Conservation (phyloP, 2,888 invertebrate species). For the Lacanobia wlatinum region DNA sequence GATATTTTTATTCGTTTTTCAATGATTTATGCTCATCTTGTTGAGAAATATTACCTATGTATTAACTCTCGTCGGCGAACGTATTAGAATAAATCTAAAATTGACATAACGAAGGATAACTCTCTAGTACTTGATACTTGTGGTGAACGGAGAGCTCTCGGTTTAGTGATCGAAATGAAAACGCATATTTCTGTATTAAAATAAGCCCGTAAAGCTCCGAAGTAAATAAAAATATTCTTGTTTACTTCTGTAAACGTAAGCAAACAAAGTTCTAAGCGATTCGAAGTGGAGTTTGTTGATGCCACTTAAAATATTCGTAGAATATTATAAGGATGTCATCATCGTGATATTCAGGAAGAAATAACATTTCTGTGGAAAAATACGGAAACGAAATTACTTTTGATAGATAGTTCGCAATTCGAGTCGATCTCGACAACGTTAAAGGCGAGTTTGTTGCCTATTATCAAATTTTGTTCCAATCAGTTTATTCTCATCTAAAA, state of each 20-base stretch:
- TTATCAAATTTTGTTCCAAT: neutral
- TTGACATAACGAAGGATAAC: conserved; percentile 23
- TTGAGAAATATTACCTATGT: conserved; percentile 42
- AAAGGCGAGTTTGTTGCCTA: too few relatives aligned
- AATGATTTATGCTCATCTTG: conserved; percentile 62
- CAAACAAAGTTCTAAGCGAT: conserved; percentile 43
- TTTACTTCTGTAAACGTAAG: conserved; percentile 41
- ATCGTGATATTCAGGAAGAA: conserved; percentile 35
- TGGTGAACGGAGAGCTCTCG: neutral
- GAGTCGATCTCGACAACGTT: neutral
- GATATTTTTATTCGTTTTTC: conserved; percentile 56
- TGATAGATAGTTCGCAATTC: neutral
- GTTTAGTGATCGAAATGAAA: conserved; percentile 31
- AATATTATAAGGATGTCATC: conserved; percentile 41
- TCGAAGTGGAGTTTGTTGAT: conserved; percentile 37
- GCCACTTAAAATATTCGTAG: conserved; percentile 48
- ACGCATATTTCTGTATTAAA: conserved; percentile 19
- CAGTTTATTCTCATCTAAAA: conserved; percentile 1
- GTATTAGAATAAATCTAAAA: conserved; percentile 48
- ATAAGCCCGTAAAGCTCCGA: conserved; percentile 15
- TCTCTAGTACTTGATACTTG: neutral
- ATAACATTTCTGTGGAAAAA: conserved; percentile 13
- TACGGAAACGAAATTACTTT: neutral
- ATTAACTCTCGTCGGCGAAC: conserved; percentile 13
- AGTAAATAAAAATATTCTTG: conserved; percentile 38